Evolutionary conservation across 2,888 invertebrate genomes (phyloP), one percentile per base, ranked within the genome.

Genomic region (Drosophila atroscutellata): DNA sequence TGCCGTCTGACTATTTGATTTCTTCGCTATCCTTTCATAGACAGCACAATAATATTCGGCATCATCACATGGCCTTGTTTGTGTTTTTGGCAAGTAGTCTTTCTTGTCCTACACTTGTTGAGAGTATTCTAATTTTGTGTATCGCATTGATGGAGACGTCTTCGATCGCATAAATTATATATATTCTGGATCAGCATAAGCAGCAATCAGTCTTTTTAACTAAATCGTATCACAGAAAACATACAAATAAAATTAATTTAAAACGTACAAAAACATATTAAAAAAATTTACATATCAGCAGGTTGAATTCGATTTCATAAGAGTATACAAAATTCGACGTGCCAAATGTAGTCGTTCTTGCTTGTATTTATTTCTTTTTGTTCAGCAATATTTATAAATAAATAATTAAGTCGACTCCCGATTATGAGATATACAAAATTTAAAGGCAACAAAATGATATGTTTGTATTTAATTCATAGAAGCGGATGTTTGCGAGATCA

Each of bases 11-110:
- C 47, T 49, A 45, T 60, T 67, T 58, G 42, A 32, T 49, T 49
- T 59, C 49, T 49, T 50, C 34, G 15, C 55, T 61, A 61, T 67
- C 51, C 59, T 74, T 58, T 26, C 50, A 54, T 59, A 69, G 59
- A 69, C 26, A 32, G 28, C 30, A 49, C 39, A 58, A 59, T 50
- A 58, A 69, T 47, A 69, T 50, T 69, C 42, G n/a, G 34, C 34
- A 13, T 59, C 49, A 56, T 50, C 58, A 26, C 54, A 37, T 36
- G 39, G 28, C 51, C 52, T 15, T 45, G 56, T 54, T 56, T 32
- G 11, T 56, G 1, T 42, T n/a, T 36, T 70, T 58, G 24, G 66
- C 66, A 54, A 55, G 2, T 15, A 8, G 3, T 24, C 24, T 24
- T 24, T 15, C 24, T 24, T 15, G 15, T 0, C 2, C 4, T 45